Conservation (phyloP, 2,888 invertebrate genomes). For the Trypoxylon attenuatum region DNA sequence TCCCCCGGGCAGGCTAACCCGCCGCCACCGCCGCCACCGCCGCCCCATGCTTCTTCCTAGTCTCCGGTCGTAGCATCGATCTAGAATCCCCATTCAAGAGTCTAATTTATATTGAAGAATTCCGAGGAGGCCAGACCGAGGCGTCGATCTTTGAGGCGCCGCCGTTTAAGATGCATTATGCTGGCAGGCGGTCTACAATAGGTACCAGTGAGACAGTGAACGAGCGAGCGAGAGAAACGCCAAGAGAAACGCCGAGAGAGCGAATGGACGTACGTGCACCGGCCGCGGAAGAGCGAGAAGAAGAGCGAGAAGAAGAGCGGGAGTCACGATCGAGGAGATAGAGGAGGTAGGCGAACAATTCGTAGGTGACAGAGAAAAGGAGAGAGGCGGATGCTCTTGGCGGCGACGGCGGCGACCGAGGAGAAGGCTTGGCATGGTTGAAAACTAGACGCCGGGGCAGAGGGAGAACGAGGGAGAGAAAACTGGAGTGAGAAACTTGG, state of each 20-base stretch:
- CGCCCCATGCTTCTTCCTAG: slow-evolving; percentile 2
- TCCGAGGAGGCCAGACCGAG: slow-evolving; percentile 67
- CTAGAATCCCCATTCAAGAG: slow-evolving; percentile 64
- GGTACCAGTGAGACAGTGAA: slow-evolving; percentile 46
- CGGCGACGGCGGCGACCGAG: background rate
- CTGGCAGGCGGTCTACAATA: slow-evolving; percentile 69
- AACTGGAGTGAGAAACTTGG: slow-evolving; percentile 13
- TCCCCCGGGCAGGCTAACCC: slow-evolving; percentile 30
- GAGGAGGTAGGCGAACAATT: background rate
- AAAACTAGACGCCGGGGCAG: background rate
- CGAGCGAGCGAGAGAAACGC: slow-evolving; percentile 6
- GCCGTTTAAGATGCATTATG: slow-evolving; percentile 74
- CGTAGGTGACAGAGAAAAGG: background rate
- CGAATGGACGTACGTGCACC: background rate
- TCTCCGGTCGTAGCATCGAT: slow-evolving; percentile 41
- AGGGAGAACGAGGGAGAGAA: slow-evolving; percentile 17
- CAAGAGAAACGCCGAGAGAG: slow-evolving; percentile 5
- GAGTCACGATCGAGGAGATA: background rate
- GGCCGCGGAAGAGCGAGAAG: slow-evolving; percentile 1
- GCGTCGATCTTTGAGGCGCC: slow-evolving; percentile 74
- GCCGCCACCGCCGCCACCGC: slow-evolving; percentile 23
- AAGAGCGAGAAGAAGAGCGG: too few relatives aligned
- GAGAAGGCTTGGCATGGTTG: background rate
- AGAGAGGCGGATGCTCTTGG: slow-evolving; percentile 38
- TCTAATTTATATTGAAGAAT: slow-evolving; percentile 74